Conservation (phyloP, 2,113 vertebrate genomes). For the Leptobrachium leishanense region DNA sequence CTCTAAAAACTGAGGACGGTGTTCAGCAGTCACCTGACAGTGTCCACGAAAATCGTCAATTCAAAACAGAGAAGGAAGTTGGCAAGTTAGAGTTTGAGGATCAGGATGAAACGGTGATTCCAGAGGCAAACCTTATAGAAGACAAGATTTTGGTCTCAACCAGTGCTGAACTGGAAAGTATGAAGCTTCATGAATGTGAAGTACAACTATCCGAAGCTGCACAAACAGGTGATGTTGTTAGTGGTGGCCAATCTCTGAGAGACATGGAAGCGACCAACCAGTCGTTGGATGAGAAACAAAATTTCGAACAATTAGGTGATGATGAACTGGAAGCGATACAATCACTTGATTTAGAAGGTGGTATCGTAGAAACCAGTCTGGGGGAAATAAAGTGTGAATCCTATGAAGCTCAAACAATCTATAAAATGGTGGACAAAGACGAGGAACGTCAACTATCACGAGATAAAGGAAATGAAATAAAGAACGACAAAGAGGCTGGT, state of each 20-base stretch:
- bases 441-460: neutral
- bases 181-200: neutral
- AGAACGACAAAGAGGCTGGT: no score
- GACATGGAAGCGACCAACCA: neutral
- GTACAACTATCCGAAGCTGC: neutral
- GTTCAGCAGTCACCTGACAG: neutral
- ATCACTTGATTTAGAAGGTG: neutral
- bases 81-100: neutral
- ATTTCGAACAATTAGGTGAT: neutral
- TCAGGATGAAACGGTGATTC: neutral
- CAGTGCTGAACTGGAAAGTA: neutral
- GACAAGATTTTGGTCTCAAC: neutral
- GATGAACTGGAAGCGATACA: neutral
- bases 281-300: neutral
- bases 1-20: neutral
- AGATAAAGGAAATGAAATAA: neutral
- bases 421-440: neutral
- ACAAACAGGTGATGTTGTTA: neutral
- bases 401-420: neutral
- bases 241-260: neutral
- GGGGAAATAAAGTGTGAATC: neutral
- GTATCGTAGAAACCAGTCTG: no score
- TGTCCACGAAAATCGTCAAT: neutral
- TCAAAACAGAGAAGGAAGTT: neutral
- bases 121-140: neutral